Percentiles rank a stretch among this genome's conserved stretches.
These are phyloP conservation scores for Dicerorhinus sumatrensis DNA, from an alignment of 2,113 vertebrate species.

Conservation along the genomic window DNA sequence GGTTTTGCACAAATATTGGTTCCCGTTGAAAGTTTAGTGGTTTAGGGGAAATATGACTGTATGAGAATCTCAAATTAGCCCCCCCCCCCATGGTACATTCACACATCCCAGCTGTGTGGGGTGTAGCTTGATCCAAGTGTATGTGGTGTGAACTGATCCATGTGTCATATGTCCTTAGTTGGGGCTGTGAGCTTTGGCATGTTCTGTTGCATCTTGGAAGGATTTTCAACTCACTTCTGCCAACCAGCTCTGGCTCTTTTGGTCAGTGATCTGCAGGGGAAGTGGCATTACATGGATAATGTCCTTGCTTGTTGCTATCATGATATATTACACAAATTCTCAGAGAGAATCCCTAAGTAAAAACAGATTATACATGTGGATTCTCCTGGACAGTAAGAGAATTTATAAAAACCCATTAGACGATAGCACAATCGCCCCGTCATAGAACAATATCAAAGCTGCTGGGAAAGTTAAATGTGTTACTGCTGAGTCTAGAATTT, in stretches of 20 bases:
- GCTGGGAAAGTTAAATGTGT: neutral
- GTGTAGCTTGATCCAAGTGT: neutral
- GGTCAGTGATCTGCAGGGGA: neutral
- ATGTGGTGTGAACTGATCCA: rapidly evolving
- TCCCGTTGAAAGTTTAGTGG: slow-evolving; percentile 33
- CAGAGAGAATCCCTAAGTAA: neutral
- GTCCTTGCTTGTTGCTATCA: neutral
- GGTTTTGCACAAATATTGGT: neutral
- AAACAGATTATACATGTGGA: neutral
- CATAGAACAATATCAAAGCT: neutral
- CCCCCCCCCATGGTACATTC: no score
- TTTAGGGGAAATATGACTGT: neutral
- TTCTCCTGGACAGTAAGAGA: neutral
- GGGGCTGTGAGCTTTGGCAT: neutral
- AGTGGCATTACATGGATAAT: rapidly evolving
- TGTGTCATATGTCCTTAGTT: neutral
- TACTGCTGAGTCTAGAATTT: neutral
- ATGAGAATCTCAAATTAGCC: neutral
- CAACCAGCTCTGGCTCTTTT: neutral
- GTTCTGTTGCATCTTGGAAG: neutral
- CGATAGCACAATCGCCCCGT: rapidly evolving
- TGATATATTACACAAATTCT: neutral
- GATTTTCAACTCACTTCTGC: neutral
- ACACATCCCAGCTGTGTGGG: rapidly evolving
- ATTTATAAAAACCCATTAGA: neutral